Conservation (phyloP, 2,113 vertebrate genomes). For the Oophaga pumilio region DNA sequence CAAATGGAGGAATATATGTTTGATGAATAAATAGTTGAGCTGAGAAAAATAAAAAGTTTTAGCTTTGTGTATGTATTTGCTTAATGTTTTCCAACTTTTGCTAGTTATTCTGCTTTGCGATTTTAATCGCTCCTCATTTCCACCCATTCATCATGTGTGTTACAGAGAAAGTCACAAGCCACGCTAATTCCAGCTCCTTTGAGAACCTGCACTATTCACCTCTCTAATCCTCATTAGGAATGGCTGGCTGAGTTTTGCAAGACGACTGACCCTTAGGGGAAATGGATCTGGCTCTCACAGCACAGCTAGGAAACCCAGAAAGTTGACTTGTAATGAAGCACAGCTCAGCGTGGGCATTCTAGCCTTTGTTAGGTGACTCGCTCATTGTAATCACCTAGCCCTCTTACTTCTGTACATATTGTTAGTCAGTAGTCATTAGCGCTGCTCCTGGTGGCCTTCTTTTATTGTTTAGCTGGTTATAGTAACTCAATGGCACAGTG, state of each 20-base stretch:
- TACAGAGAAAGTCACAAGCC: not conserved
- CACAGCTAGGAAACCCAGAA: slow-evolving; percentile 12
- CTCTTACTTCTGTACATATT: not conserved
- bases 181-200: slow-evolving; percentile 30
- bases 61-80: too few relatives aligned
- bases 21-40: too few relatives aligned
- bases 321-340: not conserved
- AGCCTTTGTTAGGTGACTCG: slow-evolving; percentile 16
- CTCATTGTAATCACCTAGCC: not conserved
- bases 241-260: slow-evolving; percentile 34
- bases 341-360: not conserved
- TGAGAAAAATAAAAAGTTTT: too few relatives aligned
- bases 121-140: not conserved
- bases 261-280: slow-evolving; percentile 6
- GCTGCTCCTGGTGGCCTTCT: not conserved
- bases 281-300: not conserved
- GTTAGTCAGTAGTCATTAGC: not conserved
- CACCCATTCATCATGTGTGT: not conserved
- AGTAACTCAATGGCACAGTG: not conserved
- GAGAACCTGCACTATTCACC: slow-evolving; percentile 25
- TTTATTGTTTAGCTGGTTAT: slow-evolving; percentile 8
- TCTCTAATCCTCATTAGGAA: slow-evolving; percentile 63
- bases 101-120: not conserved
- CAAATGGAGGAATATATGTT: too few relatives aligned
- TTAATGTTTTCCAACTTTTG: not conserved